phyloP scores from a whole-genome alignment of 2,113 vertebrate genomes.

The Dipodomys ordii region DNA sequence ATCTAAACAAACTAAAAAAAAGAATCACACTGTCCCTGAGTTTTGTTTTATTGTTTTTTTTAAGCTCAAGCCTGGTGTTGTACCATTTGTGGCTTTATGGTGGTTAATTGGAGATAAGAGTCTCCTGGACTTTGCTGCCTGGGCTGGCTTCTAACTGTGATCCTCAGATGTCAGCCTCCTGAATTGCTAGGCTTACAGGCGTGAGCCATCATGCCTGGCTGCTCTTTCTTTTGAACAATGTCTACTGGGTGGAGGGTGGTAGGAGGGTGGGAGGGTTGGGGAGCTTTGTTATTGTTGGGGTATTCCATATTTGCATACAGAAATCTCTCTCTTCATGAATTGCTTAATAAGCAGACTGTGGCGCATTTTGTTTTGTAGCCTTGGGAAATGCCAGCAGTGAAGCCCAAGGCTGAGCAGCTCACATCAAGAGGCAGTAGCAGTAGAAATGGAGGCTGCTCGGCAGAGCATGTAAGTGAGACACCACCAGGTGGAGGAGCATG shows the following conservation, averaged over 20 bases:
- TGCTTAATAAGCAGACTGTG: neutral
- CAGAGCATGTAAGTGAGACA: neutral
- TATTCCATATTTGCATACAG: neutral
- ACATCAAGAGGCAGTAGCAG: neutral
- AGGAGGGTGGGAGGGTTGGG: neutral
- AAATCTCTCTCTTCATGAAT: neutral
- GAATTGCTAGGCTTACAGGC: too few relatives aligned
- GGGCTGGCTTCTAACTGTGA: too few relatives aligned
- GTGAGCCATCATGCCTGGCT: neutral
- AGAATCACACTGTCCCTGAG: too few relatives aligned
- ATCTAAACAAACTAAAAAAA: neutral
- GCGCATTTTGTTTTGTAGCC: neutral
- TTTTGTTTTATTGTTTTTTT: too few relatives aligned
- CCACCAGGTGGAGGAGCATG: neutral
- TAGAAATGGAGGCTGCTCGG: neutral
- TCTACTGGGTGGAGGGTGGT: neutral
- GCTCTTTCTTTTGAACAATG: neutral
- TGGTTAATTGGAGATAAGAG: too few relatives aligned
- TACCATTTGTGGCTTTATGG: too few relatives aligned
- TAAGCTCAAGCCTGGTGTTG: too few relatives aligned
- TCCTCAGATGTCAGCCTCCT: too few relatives aligned
- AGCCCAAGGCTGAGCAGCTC: neutral
- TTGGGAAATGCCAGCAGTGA: neutral
- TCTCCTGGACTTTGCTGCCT: too few relatives aligned
- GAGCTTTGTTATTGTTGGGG: neutral